Base-by-base conservation (phyloP, 1,140 invertebrate species). In the Nebria ingens region DNA sequence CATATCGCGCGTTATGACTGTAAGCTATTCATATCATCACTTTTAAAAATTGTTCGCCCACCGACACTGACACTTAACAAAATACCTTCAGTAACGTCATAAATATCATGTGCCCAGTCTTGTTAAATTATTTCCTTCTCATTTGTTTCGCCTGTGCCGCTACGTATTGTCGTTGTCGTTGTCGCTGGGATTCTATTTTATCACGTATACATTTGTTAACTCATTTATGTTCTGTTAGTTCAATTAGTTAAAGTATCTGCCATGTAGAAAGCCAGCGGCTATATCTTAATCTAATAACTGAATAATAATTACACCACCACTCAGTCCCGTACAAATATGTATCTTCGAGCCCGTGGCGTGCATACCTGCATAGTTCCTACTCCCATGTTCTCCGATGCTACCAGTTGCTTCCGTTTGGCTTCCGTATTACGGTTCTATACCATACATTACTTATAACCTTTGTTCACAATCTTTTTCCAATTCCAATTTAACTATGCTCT, bases 31-130 rank as follows among this genome's bases (percentile, higher is more conserved):
- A 57, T 49, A 52, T 53, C 56, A 57, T 53, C 52, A 53, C 49
- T 49, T 53, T 57, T 57, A 57, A 57, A 57, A 57, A 57, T 57
- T 51, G 52, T 40, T 25, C 13, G 6, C 17, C 42, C 34, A 53
- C 19, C 40, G 38, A 29, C 56, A 57, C 34, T 57, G 52, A 57
- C 56, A 53, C 42, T 57, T 57, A 53, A 57, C 40, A 53, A 57
- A 57, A 45, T 45, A 17, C 40, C 17, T 45, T 17, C 15, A 45
- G 40, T 45, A 17, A 45, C 40, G 17, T 17, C 40, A 45, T 45
- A 12, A 45, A 45, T 45, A 45, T 34, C n/a, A 34, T 34, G 25
- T 17, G 6, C 40, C 6, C 40, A 17, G 17, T 4, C 6, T 17
- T 9, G 15, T 11, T 45, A 11, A 12, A 45, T 45, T 45, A 45